phyloP scores from a whole-genome alignment of 2,113 vertebrate species.

The Dromas ardeola region DNA sequence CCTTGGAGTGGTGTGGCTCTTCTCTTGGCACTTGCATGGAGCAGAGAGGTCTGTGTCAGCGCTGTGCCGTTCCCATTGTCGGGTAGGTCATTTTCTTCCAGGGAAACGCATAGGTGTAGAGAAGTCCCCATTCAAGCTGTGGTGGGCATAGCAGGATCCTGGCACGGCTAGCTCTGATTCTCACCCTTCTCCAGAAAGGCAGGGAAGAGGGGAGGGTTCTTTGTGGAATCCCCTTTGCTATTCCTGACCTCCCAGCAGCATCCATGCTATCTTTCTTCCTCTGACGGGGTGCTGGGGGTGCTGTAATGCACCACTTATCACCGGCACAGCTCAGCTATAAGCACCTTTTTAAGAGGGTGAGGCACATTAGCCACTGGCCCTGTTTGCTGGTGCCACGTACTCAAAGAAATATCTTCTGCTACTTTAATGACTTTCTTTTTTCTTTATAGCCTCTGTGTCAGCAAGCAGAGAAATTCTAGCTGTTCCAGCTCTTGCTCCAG shows the following conservation, averaged over 20 bases:
- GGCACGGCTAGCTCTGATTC: not conserved
- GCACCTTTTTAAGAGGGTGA: not conserved
- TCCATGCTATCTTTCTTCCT: not conserved
- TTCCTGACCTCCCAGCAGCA: not conserved
- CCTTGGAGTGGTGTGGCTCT: not conserved
- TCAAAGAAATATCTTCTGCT: not conserved
- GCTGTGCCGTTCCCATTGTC: not conserved
- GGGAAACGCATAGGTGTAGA: not conserved
- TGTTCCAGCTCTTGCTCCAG: not conserved
- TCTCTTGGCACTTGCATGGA: not conserved
- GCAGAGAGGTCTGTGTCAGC: not conserved
- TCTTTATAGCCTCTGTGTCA: not conserved
- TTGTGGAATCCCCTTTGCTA: not conserved
- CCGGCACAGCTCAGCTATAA: not conserved
- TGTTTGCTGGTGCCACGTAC: not conserved
- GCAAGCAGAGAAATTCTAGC: not conserved
- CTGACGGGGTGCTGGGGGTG: not conserved
- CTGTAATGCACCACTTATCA: not conserved
- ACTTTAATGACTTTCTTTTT: not conserved
- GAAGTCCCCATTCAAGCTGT: not conserved
- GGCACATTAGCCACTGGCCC: not conserved
- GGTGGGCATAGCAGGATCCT: not conserved
- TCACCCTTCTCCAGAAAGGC: not conserved
- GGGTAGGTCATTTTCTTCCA: not conserved
- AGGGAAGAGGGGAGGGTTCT: not conserved